These are phyloP conservation scores for Entelurus aequoreus DNA, from an alignment of 2,113 vertebrate genomes.

Conservation along the genomic window DNA sequence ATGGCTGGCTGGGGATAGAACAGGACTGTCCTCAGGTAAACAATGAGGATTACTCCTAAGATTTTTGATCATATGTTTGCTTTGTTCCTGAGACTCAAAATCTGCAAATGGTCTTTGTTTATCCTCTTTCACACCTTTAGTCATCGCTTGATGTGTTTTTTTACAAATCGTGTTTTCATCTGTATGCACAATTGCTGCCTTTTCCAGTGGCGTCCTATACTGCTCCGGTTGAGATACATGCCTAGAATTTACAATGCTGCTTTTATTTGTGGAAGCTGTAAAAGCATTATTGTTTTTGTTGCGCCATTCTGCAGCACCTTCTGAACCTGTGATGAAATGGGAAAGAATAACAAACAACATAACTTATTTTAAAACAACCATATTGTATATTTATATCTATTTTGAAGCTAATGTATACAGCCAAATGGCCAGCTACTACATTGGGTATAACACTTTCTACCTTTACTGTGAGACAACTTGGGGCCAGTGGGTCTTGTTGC, in stretches of 20 bases:
- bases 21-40: conserved; percentile 27
- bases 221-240: conserved; percentile 23
- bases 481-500: conserved; percentile 21
- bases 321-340: conserved; percentile 27
- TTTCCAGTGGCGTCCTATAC: conserved; percentile 6
- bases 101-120: conserved; percentile 15
- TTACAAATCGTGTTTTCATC: conserved; percentile 18
- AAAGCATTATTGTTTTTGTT: conserved; percentile 79
- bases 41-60: conserved; percentile 13
- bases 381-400: too few species aligned
- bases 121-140: conserved; percentile 10
- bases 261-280: conserved; percentile 45
- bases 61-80: not conserved
- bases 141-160: conserved; percentile 16
- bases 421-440: not conserved
- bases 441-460: conserved; percentile 22
- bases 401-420: not conserved
- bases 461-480: conserved; percentile 28
- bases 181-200: conserved; percentile 10
- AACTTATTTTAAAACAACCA: too few species aligned
- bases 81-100: conserved; percentile 14
- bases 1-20: conserved; percentile 12
- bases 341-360: not conserved
- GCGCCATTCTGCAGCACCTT: conserved; percentile 30
- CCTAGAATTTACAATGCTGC: conserved; percentile 16